Base-by-base conservation (phyloP, 2,888 invertebrate species). In the Pomacea canaliculata region DNA sequence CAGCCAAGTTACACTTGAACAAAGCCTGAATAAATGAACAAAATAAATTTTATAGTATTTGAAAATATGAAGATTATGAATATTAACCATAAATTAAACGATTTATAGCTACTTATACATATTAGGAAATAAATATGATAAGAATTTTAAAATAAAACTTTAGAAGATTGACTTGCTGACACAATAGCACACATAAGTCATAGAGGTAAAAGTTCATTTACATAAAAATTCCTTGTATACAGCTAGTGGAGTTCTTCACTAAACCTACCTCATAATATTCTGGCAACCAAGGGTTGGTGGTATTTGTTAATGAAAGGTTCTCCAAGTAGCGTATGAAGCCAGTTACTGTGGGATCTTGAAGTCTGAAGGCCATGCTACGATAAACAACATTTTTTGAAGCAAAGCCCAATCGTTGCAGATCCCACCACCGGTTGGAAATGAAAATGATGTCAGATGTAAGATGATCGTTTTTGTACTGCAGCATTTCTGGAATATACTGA, bases 281-380 rank as follows among this genome's bases (percentile, higher is more conserved):
- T 13, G 79, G 59, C 70, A 89, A 83, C 89, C 89, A 89, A 8
- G 88, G 89, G 71, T 88, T 88, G 67, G 67, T 70, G 59, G 60
- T 72, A 10, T 8, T 49, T 12, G 48, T 23, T 3, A 60, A 62
- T 5, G 77, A 69, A 19, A 66, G 37, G 13, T 65, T 59, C 12
- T 9, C 65, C 49, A 83, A 56, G 76, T 80, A 82, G 13, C 4
- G 76, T 3, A 67, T 72, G 70, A 83, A 83, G 3, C 76, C 71
- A 19, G 71, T 16, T 37, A 83, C 76, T 7, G 70, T 70, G 9
- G 80, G 79, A 3, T 74, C 62, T 27, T 71, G 27, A 23, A 80
- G 70, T 19, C 82, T 80, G 78, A 85, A 84, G 76, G 79, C 81
- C 7, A 85, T 66, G 7, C 84, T 76, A n/a, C 80, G 78, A 13